These are phyloP conservation scores for Aviceda subcristata DNA, from an alignment of 2,113 vertebrate genomes.

Conservation along the genomic window DNA sequence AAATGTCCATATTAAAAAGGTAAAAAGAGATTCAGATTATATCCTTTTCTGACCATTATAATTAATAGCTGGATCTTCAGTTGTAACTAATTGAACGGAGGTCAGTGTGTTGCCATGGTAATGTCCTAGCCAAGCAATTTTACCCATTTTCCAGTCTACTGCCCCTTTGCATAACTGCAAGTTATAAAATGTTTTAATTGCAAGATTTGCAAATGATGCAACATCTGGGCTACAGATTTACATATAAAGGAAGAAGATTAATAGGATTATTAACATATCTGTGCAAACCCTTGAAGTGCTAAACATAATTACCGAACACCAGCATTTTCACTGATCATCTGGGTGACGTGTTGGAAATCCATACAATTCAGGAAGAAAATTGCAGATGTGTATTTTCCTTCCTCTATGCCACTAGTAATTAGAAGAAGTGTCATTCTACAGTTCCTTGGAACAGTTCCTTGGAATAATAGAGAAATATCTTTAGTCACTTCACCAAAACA, in stretches of 20 bases:
- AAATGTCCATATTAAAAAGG: slow-evolving; percentile 74
- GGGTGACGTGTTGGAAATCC: background rate
- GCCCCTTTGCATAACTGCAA: slow-evolving; percentile 72
- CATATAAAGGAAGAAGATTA: slow-evolving; percentile 83
- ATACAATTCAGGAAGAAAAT: background rate
- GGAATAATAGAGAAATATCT: background rate
- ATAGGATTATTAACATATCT: slow-evolving; percentile 82
- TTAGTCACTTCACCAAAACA: background rate
- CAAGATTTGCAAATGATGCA: slow-evolving; percentile 83
- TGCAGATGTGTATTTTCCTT: slow-evolving; percentile 5
- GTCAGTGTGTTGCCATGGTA: slow-evolving; percentile 79
- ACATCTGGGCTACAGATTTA: slow-evolving; percentile 81
- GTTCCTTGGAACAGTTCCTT: background rate
- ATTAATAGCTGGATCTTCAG: slow-evolving; percentile 81
- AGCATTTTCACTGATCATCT: slow-evolving; percentile 44
- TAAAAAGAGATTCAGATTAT: slow-evolving; percentile 68
- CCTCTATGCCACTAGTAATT: background rate
- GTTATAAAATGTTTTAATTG: slow-evolving; percentile 81
- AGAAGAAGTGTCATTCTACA: background rate
- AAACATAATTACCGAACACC: slow-evolving; percentile 73
- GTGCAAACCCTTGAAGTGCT: slow-evolving; percentile 72
- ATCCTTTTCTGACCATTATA: slow-evolving; percentile 76
- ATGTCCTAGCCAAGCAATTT: slow-evolving; percentile 80
- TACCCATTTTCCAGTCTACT: slow-evolving; percentile 82
- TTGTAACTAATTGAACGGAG: slow-evolving; percentile 75